Percentiles rank a stretch among this genome's conserved stretches.
These are phyloP conservation scores for Cheilosia variabilis DNA, from an alignment of 2,888 invertebrate species.

Conservation along the genomic window DNA sequence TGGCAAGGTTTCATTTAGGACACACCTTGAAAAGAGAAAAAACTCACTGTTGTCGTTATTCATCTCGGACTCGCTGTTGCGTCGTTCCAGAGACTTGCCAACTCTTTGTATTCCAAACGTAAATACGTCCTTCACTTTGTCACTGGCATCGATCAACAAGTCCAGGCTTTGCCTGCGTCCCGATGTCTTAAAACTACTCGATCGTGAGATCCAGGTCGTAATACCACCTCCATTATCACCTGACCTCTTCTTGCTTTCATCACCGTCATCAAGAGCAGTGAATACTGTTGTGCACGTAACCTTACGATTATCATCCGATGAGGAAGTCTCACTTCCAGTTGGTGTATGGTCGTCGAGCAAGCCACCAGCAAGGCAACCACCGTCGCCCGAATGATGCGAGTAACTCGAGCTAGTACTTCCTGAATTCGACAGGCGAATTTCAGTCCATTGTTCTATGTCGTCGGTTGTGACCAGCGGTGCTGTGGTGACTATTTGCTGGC, in stretches of 20 bases:
- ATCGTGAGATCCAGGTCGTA: conserved; percentile 81
- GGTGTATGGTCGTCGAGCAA: conserved; percentile 81
- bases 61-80: conserved; percentile 89
- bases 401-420: conserved; percentile 83
- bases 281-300: conserved; percentile 83
- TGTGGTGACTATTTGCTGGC: conserved; percentile 58
- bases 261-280: conserved; percentile 77
- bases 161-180: conserved; percentile 90
- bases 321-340: conserved; percentile 81
- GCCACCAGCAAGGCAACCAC: conserved; percentile 52
- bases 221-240: conserved; percentile 80
- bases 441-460: conserved; percentile 84
- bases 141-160: conserved; percentile 90
- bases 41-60: conserved; percentile 83
- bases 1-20: conserved; percentile 18
- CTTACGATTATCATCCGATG: conserved; percentile 82
- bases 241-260: conserved; percentile 84
- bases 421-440: conserved; percentile 83
- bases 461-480: conserved; percentile 76
- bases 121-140: conserved; percentile 92
- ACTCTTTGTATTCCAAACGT: conserved; percentile 90
- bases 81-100: conserved; percentile 88
- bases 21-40: conserved; percentile 83
- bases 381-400: conserved; percentile 81
- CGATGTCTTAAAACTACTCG: conserved; percentile 81